Base-by-base conservation (phyloP, 1,140 invertebrate genomes). In the Drosophila bocqueti region DNA sequence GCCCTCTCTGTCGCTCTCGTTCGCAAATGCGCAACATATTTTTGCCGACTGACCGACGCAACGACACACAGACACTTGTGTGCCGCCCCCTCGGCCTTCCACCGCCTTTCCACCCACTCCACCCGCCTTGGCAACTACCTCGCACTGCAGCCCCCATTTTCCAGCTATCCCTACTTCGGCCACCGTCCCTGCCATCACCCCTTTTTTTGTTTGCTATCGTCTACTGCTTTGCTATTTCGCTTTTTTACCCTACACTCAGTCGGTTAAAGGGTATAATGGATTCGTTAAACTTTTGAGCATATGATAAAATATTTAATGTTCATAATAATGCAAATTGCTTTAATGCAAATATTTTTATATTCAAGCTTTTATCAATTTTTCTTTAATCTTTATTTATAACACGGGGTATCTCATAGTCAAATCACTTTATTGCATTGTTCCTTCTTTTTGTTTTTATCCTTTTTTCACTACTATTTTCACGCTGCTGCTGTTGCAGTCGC, bases 11-110 rank as follows among this genome's bases (percentile, higher is more conserved):
- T 74, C 62, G 21, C 62, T 57, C 59, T 61, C 43, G 42, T 36
- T 67, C 38, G 46, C 58, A 89, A 89, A 90, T 89, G 84, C 84
- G 85, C 84, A 89, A 90, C 84, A 89, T 90, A 89, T 89, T 89
- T 90, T 90, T 85, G 73, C 67, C 71, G 84, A 87, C 84, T 83
- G 83, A 86, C 83, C 67, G 83, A 76, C 75, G 46, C 74, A 67
- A 54, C 46, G 69, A 42, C 75, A 54, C 63, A 58, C 77, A 43
- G 78, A 52, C 84, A 79, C 73, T 76, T 47, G 45, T 72, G 52
- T 64, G 52, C 58, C 68, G 60, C 74, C 75, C 75, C 52, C 71
- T 66, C 81, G 55, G 57, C 72, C 67, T 58, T 43, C 76, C 29
- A 26, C 52, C 42, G 42, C 31, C 49, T 26, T 13, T 61, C 21